Base-by-base conservation (phyloP, 2,113 vertebrate species). In the Megaceryle torquata region DNA sequence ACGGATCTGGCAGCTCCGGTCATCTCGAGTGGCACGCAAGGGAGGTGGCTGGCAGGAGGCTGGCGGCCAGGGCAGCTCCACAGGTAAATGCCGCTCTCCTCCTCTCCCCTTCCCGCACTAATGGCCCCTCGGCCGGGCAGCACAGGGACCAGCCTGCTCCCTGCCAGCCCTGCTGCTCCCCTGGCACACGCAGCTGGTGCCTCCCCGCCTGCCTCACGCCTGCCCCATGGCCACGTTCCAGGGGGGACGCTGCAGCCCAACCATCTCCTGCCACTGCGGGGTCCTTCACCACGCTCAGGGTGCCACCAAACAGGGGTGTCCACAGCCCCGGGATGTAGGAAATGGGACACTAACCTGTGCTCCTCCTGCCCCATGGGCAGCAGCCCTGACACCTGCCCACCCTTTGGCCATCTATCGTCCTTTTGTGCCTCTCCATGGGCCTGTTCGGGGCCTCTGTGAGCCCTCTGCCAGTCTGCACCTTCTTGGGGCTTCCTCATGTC, bases 71-170 rank as follows among this genome's bases (percentile, higher is more conserved):
- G 87, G 85, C 31, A 33, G 64, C 51, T 72, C 68, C 4, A 3
- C 68, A 96, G 95, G 96, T 96, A 96, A 96, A 87, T 2, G 51
- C 46, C 29, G 54, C 86, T 87, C 44, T 54, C 10, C 39, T 37
- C 37, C 2, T 9, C 61, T 86, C 50, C 83, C 41, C 83, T 46
- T 76, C 79, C 86, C 11, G 1, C 1, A 5, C 19, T 2, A 0
- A 20, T 7, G 44, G 29, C 1, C 1, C 14, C 67, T 13, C 10
- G 2, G 70, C 22, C 3, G 5, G 61, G 67, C 61, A 17, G 6
- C 14, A 7, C 83, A 50, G 48, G 11, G 46, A 2, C 3, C 69
- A 56, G 69, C 46, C 46, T 18, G 46, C 83, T 51, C 63, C 61
- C 75, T 11, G 0, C 56, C 7, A 22, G 31, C 29, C 31, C 28